phyloP scores from a whole-genome alignment of 2,888 invertebrate species.

The Eucera pruinosa region DNA sequence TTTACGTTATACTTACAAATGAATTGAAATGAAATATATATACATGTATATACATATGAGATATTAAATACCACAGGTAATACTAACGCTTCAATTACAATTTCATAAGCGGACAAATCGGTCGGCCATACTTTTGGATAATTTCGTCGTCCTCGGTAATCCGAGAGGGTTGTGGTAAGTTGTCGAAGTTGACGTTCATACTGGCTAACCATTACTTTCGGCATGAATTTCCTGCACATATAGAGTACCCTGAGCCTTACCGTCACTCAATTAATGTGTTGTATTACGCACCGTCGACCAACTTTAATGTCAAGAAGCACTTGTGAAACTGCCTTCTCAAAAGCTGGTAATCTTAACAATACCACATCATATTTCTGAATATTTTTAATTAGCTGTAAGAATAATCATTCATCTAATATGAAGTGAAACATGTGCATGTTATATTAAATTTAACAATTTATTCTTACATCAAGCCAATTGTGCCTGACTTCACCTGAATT shows the following conservation, averaged over 20 bases:
- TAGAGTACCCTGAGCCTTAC: constrained; percentile 83
- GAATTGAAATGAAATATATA: no score
- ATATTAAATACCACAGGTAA: constrained; percentile 30
- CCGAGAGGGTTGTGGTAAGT: constrained; percentile 93
- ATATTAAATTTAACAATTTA: not conserved
- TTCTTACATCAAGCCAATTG: constrained; percentile 95
- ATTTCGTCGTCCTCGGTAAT: constrained; percentile 88
- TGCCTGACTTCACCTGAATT: constrained; percentile 96
- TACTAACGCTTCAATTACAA: constrained; percentile 95
- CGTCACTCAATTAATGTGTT: constrained; percentile 77
- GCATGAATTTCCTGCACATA: constrained; percentile 93
- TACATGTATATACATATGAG: constrained; percentile 10
- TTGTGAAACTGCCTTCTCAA: constrained; percentile 93
- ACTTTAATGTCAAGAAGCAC: constrained; percentile 94
- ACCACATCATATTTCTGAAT: constrained; percentile 90
- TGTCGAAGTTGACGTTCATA: constrained; percentile 94
- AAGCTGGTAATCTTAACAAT: constrained; percentile 90
- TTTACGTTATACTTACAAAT: no score
- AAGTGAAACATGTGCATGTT: not conserved
- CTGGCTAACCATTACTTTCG: constrained; percentile 93
- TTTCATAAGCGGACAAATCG: constrained; percentile 90
- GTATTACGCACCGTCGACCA: constrained; percentile 88
- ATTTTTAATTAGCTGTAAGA: constrained; percentile 91
- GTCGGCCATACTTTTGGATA: constrained; percentile 91
- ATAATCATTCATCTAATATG: constrained; percentile 17